A percentile compares a stretch with the other conserved stretches of the same genome.
phyloP scores from a whole-genome alignment of 2,888 invertebrate genomes.

The Sarcophaga rosellei region DNA sequence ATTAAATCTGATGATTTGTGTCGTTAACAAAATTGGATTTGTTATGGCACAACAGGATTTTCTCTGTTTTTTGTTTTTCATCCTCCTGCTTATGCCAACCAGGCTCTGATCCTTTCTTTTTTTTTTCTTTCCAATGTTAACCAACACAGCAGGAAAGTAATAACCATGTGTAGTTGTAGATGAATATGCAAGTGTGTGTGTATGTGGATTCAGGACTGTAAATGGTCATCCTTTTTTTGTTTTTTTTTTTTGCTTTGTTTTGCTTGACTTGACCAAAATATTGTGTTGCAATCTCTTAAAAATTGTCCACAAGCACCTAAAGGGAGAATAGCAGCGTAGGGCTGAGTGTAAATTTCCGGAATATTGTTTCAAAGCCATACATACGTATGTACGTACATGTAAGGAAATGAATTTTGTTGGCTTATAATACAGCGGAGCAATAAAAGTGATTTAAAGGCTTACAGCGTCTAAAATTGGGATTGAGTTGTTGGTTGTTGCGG shows the following conservation, averaged over 20 bases:
- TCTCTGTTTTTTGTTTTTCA: background rate
- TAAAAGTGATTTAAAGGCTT: no score
- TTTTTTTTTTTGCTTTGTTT: background rate
- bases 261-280: background rate
- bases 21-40: constrained; percentile 24
- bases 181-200: background rate
- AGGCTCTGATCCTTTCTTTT: background rate
- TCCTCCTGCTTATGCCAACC: background rate
- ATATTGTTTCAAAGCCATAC: constrained; percentile 2
- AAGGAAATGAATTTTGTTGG: no score
- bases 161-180: background rate
- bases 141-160: no score
- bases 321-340: background rate
- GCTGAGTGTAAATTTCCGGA: constrained; percentile 7
- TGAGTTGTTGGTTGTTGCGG: no score
- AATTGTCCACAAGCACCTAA: no score
- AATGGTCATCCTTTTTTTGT: constrained; percentile 11
- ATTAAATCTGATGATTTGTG: constrained; percentile 5
- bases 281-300: no score
- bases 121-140: background rate
- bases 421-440: no score
- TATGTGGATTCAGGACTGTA: background rate
- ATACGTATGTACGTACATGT: no score
- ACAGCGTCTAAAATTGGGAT: no score
- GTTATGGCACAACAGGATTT: constrained; percentile 4